phyloP scores from a whole-genome alignment of 2,113 vertebrate species.

The Dendropsophus ebraccatus region DNA sequence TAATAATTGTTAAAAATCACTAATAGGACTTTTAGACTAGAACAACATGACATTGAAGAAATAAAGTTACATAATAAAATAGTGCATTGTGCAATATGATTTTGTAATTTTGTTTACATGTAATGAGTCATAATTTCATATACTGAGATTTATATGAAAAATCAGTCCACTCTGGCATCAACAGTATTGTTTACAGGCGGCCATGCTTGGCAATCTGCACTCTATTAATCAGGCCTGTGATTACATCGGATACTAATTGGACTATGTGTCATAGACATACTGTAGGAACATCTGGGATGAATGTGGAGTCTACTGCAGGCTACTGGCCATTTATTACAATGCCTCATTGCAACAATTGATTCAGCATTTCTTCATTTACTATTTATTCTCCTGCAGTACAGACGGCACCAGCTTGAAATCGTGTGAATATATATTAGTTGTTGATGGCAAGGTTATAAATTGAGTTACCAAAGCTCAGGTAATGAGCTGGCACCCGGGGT shows the following conservation, averaged over 20 bases:
- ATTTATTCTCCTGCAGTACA: background rate
- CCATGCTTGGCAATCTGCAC: background rate
- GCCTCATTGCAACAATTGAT: slow-evolving; percentile 62
- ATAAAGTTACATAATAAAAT: no score
- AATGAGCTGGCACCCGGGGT: slow-evolving; percentile 7
- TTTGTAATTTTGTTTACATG: background rate
- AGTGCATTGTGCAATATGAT: no score
- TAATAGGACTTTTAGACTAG: no score
- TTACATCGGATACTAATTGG: slow-evolving; percentile 64
- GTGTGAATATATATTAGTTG: slow-evolving; percentile 8
- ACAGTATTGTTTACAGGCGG: slow-evolving; percentile 35
- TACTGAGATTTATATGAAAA: background rate
- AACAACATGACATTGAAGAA: no score
- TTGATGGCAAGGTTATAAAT: slow-evolving; percentile 17
- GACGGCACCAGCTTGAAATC: background rate
- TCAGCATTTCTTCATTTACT: slow-evolving; percentile 62
- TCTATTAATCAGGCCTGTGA: slow-evolving; percentile 56
- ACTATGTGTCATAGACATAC: slow-evolving; percentile 65
- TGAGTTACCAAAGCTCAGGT: background rate
- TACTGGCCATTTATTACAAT: slow-evolving; percentile 69
- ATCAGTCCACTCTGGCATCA: background rate
- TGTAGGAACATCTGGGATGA: slow-evolving; percentile 64
- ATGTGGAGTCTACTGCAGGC: slow-evolving; percentile 70
- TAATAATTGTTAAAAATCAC: no score
- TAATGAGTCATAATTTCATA: background rate